Percentiles rank a stretch among this genome's conserved stretches.
phyloP scores from a whole-genome alignment of 2,797 vertebrate genomes.

The Halcyon smyrnensis region DNA sequence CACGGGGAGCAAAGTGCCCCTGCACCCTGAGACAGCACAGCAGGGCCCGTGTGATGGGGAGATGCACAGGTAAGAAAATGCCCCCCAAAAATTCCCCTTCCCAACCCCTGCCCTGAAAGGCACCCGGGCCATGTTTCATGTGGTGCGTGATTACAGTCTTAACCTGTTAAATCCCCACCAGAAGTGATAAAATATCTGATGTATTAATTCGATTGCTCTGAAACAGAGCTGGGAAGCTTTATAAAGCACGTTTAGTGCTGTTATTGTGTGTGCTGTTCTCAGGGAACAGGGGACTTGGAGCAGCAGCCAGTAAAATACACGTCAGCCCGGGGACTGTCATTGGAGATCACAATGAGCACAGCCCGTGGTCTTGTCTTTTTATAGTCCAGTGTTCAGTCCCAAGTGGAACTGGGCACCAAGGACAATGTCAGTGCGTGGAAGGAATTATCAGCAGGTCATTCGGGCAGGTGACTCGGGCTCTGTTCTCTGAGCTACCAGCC shows the following conservation, averaged over 20 bases:
- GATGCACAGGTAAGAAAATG: not conserved
- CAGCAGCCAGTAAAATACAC: not conserved
- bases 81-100: not conserved
- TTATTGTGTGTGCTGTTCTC: not conserved
- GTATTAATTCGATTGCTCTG: not conserved
- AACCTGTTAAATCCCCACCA: not conserved
- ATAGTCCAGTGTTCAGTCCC: not conserved
- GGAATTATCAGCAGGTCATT: accelerated
- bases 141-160: accelerated
- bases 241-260: not conserved
- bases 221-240: not conserved
- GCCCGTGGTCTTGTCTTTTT: accelerated
- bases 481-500: not conserved
- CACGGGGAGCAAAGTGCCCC: not conserved
- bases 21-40: not conserved
- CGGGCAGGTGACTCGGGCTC: not conserved
- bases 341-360: accelerated
- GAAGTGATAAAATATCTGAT: not conserved
- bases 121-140: not conserved
- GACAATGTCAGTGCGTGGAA: accelerated
- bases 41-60: accelerated
- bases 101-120: not conserved
- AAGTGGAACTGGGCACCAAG: accelerated
- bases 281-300: too few relatives aligned
- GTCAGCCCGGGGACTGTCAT: accelerated